Base-by-base conservation (phyloP, 1,140 invertebrate genomes). In the Lordiphosa mommai region DNA sequence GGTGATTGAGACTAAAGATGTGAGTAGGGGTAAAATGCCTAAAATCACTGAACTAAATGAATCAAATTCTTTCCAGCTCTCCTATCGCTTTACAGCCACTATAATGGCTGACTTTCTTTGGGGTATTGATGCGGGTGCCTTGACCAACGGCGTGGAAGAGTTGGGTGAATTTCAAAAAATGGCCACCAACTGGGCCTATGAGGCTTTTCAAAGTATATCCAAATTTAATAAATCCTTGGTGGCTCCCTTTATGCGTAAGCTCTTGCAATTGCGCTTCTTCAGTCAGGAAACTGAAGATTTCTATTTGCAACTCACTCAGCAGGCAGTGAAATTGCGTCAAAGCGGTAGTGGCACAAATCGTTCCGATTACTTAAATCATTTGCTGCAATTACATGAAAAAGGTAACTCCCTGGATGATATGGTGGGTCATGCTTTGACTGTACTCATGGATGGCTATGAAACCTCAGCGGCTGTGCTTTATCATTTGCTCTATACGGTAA, bases 391-490 rank as follows among this genome's bases (percentile, higher is more conserved):
- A 36, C 77, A 89, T 63, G 80, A 79, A 41, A 68, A 61, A 74
- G 89, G 88, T 50, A 89, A 91, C 13, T 88, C 85, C 1, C 90
- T 91, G 1, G 89, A 92, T 13, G 91, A 93, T 60, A 89, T 95
- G 5, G 87, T 92, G 13, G 89, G 90, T 0, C 89, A 91, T 79
- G 88, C 90, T 2, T 66, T 91, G 3, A 72, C 90, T 0, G 90
- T 92, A 37, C 89, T 91, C 23, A 40, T 92, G 27, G 92, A 92
- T 56, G 92, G 92, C 37, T 93, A 91, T 55, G 92, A 93, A 47
- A 92, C 93, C 0, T 69, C 84, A 0, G 63, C 46, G 0, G 76
- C 63, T 4, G 67, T 68, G n/a, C 65, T 84, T 14, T 69, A 74
- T 16, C 82, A 86, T 56, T 40, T 79, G 34, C 49, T 88, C 0